Evolutionary conservation across 2,888 invertebrate genomes (phyloP), one percentile per base, ranked within the genome.

Genomic region (Pammene fasciana): DNA sequence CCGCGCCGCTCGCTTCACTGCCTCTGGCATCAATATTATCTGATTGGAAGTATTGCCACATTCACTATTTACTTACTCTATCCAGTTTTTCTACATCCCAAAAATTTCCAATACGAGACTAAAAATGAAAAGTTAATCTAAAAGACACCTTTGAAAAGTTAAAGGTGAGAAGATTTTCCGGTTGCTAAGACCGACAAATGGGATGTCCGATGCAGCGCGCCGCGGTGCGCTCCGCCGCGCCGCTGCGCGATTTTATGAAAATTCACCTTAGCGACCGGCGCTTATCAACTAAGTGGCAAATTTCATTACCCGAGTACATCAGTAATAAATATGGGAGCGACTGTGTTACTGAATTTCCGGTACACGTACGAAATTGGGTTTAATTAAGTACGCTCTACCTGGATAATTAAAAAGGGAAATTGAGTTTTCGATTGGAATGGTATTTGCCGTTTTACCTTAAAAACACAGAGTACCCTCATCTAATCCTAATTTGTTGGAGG

Each of bases 401-500:
- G 76, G 74, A 72, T 76, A 76, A 78, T 79, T 74, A 74, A 71
- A 74, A 74, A 72, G 68, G 78, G 73, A 80, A 83, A 83, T 81
- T 79, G 82, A 82, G 80, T 84, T 83, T 84, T 81, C 82, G 79
- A 83, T 83, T 81, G 79, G 79, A 85, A 85, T 84, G 81, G 82
- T 81, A 79, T 85, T 83, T 81, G 82, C 79, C 78, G 82, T 83
- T 83, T 80, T 75, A 79, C 78, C 85, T 56, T 84, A 85, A 86
- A 86, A 86, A 86, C 82, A 82, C 79, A 77, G 75, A 76, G 78
- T 75, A 82, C 83, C 86, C 86, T 85, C 79, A 80, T 84, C 81
- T 88, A 86, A 89, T 88, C 86, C 85, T 84, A 86, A 88, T 88
- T 88, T 87, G 87, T 82, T 79, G 79, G 82, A 85, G 86, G 87